A percentile compares a stretch with the other conserved stretches of the same genome.
Evolutionary conservation across 2,113 vertebrate species (phyloP).

Genomic region (Periophthalmus modestus): DNA sequence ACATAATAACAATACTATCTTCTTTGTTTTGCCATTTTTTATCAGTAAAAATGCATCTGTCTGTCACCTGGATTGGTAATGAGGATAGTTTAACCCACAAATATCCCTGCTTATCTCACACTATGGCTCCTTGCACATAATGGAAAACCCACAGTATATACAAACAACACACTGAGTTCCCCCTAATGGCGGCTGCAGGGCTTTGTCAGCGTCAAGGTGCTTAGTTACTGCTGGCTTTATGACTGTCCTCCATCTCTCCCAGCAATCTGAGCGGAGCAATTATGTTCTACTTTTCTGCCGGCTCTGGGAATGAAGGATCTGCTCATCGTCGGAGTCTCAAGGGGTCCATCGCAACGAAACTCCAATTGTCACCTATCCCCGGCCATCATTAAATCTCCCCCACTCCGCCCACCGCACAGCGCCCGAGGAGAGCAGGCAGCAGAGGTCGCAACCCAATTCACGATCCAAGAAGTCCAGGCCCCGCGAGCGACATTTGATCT

Average conservation of each 20-base stretch:
- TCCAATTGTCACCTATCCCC: conserved; percentile 64
- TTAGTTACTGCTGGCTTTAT: conserved; percentile 66
- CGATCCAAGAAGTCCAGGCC: background rate
- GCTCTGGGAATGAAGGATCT: conserved; percentile 72
- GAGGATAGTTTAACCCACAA: background rate
- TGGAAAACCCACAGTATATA: conserved; percentile 24
- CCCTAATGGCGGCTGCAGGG: conserved; percentile 14
- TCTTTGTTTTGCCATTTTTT: background rate
- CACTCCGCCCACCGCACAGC: conserved; percentile 22
- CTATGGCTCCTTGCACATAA: background rate
- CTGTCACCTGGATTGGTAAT: background rate
- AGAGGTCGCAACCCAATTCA: conserved; percentile 36
- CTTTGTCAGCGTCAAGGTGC: conserved; percentile 49
- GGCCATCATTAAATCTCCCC: conserved; percentile 53
- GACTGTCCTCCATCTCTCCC: conserved; percentile 64
- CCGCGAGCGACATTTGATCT: background rate
- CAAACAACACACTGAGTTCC: conserved; percentile 14
- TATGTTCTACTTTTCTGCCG: conserved; percentile 63
- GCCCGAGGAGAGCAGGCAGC: conserved; percentile 6
- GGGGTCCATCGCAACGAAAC: conserved; percentile 65
- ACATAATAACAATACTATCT: too few species aligned
- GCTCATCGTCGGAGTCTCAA: conserved; percentile 68
- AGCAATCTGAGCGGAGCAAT: conserved; percentile 75
- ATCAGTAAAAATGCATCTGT: background rate
- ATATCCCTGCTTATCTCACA: background rate